Base-by-base conservation (phyloP, 2,113 vertebrate genomes). In the Tretioscincus oriximinensis region DNA sequence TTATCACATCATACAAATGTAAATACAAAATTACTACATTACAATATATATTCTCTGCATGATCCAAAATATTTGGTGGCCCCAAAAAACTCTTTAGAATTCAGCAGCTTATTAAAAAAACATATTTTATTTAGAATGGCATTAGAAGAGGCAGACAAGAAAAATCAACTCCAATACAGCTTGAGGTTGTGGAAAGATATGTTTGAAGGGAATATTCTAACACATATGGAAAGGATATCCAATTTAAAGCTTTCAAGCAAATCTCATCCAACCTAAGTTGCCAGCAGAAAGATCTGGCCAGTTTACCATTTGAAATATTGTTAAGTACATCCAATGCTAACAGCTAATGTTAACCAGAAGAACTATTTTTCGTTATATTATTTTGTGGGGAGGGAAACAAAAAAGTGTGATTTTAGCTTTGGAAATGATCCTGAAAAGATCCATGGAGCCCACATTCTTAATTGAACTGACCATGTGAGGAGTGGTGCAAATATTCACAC, bases 21-120 rank as follows among this genome's bases (percentile, higher is more conserved):
- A 95, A 94, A 96, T 99, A 99, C 97, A 99, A 98, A 98, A 97
- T 97, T 98, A 98, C 97, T 98, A 98, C 97, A 99, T 95, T 98
- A 98, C 97, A 99, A 97, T 98, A 98, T 98, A 98, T 96, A 98
- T 96, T 98, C 96, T 98, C 96, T 98, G 97, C 97, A 99, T 98
- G 97, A 97, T 98, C 95, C 97, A 98, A 98, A 98, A 98, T 97
- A 98, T 97, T 97, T 98, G 96, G 97, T 98, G 97, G 97, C 97
- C 97, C 97, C 97, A 94, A 97, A 97, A 95, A 96, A 95, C 95
- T 96, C 92, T 95, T 97, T 96, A 94, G 95, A 97, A 97, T 97
- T 97, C 96, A 98, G 96, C 96, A 98, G 96, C 96, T 98, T 97
- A 97, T 97, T 93, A 96, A 97, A 96, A 97, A 96, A 97, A 96